Base-by-base conservation (phyloP, 1,140 invertebrate genomes). In the Drosophila micromelanica region DNA sequence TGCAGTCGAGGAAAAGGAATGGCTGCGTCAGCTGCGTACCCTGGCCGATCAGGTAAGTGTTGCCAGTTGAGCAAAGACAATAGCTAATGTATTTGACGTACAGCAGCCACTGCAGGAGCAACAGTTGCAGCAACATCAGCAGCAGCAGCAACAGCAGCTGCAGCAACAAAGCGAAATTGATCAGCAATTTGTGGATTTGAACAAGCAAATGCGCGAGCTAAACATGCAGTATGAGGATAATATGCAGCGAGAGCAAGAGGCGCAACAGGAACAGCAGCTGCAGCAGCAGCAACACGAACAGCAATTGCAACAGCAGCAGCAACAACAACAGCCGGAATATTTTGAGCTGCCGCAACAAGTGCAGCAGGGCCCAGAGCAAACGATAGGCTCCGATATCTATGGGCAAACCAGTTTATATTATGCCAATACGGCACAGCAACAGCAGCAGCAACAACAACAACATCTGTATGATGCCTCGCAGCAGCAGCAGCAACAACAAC, bases 11-110 rank as follows among this genome's bases (percentile, higher is more conserved):
- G 93, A 94, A 63, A 93, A 93, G 81, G 92, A 93, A 45, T 94
- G 94, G 94, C 84, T 94, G 59, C 92, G 93, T 57, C 92, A 91
- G 70, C 78, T 94, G 45, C 92, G 91, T 35, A 63, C 79, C 1
- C 68, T 94, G 40, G 89, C 93, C 38, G 90, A 77, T 71, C 64
- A 73, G 76, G 89, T 90, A 35, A 57, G 65, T 68, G 63, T 68
- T 0, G 2, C 17, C 27, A 13, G n/a, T 12, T 48, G 0, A 11
- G 5, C 8, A 38, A 46, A 7, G 0, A 0, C 11, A 13, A 13
- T 42, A 20, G 43, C 13, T 37, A 37, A 48, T 6, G 0, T 8
- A 13, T 37, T 13, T 43, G 13, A 13, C 13, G n/a, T 23, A 0
- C 23, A 70, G 40, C 74, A 77, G 7, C 46, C 55, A 32, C 40